A percentile compares a stretch with the other conserved stretches of the same genome.
phyloP scores from a whole-genome alignment of 2,797 vertebrate genomes.

The Rhabdophis nuchalis region DNA sequence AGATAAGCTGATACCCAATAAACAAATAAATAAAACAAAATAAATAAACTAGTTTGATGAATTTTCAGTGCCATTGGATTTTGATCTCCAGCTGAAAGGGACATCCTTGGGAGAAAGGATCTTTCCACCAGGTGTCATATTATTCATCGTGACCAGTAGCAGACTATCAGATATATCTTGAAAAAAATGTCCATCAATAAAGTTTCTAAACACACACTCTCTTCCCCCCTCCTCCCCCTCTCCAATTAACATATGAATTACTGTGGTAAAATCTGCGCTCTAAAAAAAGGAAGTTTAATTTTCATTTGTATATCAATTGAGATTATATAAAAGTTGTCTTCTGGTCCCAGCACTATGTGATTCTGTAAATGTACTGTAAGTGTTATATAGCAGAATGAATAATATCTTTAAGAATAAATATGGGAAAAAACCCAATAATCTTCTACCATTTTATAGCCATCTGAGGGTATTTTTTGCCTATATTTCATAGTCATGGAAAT shows the following conservation, averaged over 20 bases:
- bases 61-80: neutral
- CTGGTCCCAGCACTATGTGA: no score
- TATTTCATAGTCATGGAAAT: neutral
- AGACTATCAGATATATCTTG: neutral
- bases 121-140: neutral
- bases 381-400: slow-evolving; percentile 3
- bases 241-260: neutral
- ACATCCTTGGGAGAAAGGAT: neutral
- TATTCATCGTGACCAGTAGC: neutral
- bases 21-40: neutral
- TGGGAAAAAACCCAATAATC: no score
- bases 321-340: no score
- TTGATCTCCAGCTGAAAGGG: neutral
- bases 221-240: no score
- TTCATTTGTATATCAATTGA: no score
- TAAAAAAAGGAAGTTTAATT: no score
- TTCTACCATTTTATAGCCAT: no score
- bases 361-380: no score
- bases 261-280: no score
- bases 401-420: neutral
- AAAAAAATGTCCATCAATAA: no score
- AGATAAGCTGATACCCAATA: neutral
- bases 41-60: neutral
- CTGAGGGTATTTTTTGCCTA: neutral
- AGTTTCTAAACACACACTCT: no score